Evolutionary conservation across 2,888 invertebrate species (phyloP), one percentile per base, ranked within the genome.

Genomic region (Cataglyphis altisquamis): DNA sequence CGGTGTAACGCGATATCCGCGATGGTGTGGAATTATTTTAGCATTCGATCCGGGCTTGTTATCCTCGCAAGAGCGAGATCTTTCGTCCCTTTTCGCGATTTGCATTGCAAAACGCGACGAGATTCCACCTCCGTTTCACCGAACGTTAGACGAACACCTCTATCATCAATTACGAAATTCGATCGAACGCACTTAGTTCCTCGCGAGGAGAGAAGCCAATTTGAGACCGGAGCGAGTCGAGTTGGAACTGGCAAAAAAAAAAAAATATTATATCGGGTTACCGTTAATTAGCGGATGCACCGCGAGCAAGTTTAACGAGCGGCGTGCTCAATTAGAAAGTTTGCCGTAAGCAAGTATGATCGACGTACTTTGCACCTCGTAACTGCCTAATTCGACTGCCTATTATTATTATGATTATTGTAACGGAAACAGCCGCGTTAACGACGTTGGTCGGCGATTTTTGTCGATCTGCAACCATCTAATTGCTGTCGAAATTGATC

Each of bases 241-340:
- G 63, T 15, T 4, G 57, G 18, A 29, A 41, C 25, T 78, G 60
- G 77, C 62, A 32, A 32, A 32, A 32, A 32, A 6, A 36, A 36
- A 36, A 36, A 36, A 8, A 36, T 6, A 36, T 36, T 36, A 36
- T 75, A 66, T 12, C 39, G 39, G 75, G 68, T 36, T 62, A 62
- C 39, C 60, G 66, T 78, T 68, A 78, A 78, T 78, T 83, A 78
- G 83, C 78, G 62, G 60, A 77, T 57, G 48, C 67, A 60, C n/a
- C 45, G 52, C 45, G 78, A 67, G 68, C 39, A 68, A 78, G 80
- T 78, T 82, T 83, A 83, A 68, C 67, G 83, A 67, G 78, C 83
- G 63, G 39, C 80, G 68, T 83, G n/a, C 52, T 83, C 78, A 83
- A 83, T 83, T 83, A 83, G 83, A 78, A 83, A 83, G 83, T 83